Base-by-base conservation (phyloP, 2,888 invertebrate genomes). In the Lutraria lutraria region DNA sequence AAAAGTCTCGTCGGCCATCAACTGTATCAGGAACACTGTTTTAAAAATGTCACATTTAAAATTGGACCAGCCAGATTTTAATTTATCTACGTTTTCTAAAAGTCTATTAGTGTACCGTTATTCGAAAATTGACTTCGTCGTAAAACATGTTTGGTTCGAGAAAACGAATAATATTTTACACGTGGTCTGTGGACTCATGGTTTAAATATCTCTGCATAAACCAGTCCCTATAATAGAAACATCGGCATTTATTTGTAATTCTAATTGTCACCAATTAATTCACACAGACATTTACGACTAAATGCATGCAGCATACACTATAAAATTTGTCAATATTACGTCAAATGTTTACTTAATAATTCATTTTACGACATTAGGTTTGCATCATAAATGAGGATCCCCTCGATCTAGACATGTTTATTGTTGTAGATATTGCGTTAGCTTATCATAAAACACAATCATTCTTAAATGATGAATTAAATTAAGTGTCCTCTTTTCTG, bases 391-490 rank as follows among this genome's bases (percentile, higher is more conserved):
- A 72, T 72, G 72, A 72, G 29, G 72, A 72, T 72, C 72, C 29
- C 15, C 29, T 31, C 29, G 15, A n/a, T 29, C 15, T 29, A 72
- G 72, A 72, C 72, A 72, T n/a, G 0, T 72, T 72, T 72, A 72
- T 72, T 31, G 72, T 72, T 72, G 72, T 72, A 29, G 72, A 72
- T 72, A 72, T 72, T 12, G 72, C 13, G 13, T 72, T 29, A 72
- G 72, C 31, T 31, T 29, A 72, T 72, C 31, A 72, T 72, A 72
- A 72, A 72, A 25, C 15, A 31, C 72, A 72, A 72, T 72, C 72
- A 72, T 72, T 31, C 72, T 13, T 72, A 72, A 31, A 72, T 72
- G 72, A 72, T 72, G 31, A 72, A 72, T 72, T 72, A 72, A 72
- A 72, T 31, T n/a, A n/a, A n/a, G n/a, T 72, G 72, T 72, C 72